A percentile compares a stretch with the other conserved stretches of the same genome.
phyloP scores from a whole-genome alignment of 1,140 invertebrate genomes.

The Cepaea nemoralis region DNA sequence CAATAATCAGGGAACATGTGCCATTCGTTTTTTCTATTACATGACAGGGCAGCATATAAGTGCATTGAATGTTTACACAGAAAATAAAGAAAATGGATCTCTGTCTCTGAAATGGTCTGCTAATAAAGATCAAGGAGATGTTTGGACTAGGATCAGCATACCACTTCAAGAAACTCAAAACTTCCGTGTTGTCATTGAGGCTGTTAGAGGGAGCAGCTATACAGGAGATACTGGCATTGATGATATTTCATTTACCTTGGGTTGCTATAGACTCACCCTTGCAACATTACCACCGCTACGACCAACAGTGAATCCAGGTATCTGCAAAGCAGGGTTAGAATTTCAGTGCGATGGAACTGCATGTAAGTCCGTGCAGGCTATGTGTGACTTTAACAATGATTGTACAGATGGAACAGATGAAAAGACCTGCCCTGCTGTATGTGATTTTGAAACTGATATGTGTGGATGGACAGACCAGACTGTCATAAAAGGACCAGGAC shows the following conservation, averaged over 20 bases:
- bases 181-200: slow-evolving; percentile 52
- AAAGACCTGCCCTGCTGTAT: slow-evolving; percentile 51
- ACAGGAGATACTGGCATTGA: slow-evolving; percentile 57
- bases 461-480: slow-evolving; percentile 58
- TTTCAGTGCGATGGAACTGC: slow-evolving; percentile 53
- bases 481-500: not conserved
- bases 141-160: slow-evolving; percentile 14
- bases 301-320: slow-evolving; percentile 49
- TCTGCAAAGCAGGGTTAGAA: slow-evolving; percentile 57
- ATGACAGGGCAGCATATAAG: slow-evolving; percentile 55
- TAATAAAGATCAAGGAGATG: not conserved
- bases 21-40: slow-evolving; percentile 68
- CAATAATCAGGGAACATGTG: slow-evolving; percentile 65
- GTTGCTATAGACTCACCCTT: slow-evolving; percentile 6
- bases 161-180: not conserved
- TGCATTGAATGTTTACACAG: slow-evolving; percentile 50
- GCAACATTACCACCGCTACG: slow-evolving; percentile 51
- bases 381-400: slow-evolving; percentile 81
- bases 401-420: slow-evolving; percentile 62
- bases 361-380: slow-evolving; percentile 52
- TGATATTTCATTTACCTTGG: slow-evolving; percentile 47
- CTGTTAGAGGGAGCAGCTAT: slow-evolving; percentile 44
- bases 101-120: slow-evolving; percentile 19
- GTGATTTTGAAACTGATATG: slow-evolving; percentile 57
- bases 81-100: slow-evolving; percentile 21